Percentiles rank a stretch among this genome's conserved stretches.
Conservation (phyloP, 2,113 vertebrate species). For the human region DNA sequence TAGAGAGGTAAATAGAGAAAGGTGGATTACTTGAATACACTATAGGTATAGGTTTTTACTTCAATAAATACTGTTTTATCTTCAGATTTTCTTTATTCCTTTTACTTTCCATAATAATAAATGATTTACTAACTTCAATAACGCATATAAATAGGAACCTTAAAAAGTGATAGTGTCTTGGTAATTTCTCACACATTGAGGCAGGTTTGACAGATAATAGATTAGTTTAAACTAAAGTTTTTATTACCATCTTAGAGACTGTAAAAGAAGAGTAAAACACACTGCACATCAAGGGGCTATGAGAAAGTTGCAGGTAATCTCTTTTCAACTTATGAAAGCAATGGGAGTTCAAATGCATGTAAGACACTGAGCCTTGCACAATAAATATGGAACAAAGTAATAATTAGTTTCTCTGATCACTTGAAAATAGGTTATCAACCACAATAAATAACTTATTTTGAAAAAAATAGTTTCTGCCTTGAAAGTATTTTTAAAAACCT, state of each 20-base stretch:
- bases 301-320: not conserved
- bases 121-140: not conserved
- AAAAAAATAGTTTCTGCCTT: not conserved
- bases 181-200: not conserved
- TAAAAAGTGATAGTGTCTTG: constrained; percentile 25
- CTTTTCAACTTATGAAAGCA: constrained; percentile 32
- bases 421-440: constrained; percentile 26
- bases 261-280: not conserved
- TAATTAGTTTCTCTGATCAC: constrained; percentile 54
- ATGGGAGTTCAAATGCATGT: not conserved
- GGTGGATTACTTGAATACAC: not conserved
- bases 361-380: not conserved
- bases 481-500: not conserved
- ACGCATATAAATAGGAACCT: not conserved
- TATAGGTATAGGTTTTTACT: not conserved
- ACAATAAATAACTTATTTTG: not conserved
- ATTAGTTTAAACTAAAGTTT: constrained; percentile 46
- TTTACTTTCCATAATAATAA: constrained; percentile 11
- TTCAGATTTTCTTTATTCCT: constrained; percentile 10
- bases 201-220: constrained; percentile 25
- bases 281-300: not conserved
- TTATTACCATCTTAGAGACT: constrained; percentile 33
- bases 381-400: not conserved
- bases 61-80: not conserved
- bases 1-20: not conserved